phyloP scores from a whole-genome alignment of 2,888 invertebrate genomes.

The Chrysotoxum bicinctum region DNA sequence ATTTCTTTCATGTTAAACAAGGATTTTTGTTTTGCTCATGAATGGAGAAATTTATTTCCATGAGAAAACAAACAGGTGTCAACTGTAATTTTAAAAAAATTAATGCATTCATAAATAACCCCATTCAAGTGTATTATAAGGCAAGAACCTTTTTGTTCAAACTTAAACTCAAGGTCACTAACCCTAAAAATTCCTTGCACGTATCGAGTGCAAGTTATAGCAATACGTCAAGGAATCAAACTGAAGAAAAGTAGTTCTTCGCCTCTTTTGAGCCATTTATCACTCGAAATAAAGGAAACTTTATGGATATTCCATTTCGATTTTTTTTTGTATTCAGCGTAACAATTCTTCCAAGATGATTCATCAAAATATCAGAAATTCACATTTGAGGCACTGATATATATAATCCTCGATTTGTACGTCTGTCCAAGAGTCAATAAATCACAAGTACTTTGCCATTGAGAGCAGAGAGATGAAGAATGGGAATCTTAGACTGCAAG shows the following conservation, averaged over 20 bases:
- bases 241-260: slow-evolving; percentile 33
- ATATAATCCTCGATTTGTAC: slow-evolving; percentile 2
- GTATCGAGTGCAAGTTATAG: slow-evolving; percentile 57
- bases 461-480: neutral
- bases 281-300: slow-evolving; percentile 57
- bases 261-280: slow-evolving; percentile 40
- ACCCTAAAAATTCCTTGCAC: slow-evolving; percentile 62
- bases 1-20: neutral
- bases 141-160: slow-evolving; percentile 19
- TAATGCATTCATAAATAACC: slow-evolving; percentile 11
- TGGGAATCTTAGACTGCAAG: neutral
- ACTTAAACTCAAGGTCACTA: slow-evolving; percentile 55
- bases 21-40: neutral
- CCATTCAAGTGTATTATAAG: slow-evolving; percentile 2
- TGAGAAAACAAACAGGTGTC: slow-evolving; percentile 21
- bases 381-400: slow-evolving; percentile 29
- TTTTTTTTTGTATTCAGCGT: slow-evolving; percentile 18
- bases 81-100: slow-evolving; percentile 8
- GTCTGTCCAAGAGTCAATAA: slow-evolving; percentile 36
- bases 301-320: slow-evolving; percentile 36
- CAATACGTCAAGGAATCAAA: slow-evolving; percentile 55
- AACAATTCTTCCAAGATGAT: slow-evolving; percentile 47
- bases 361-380: slow-evolving; percentile 42
- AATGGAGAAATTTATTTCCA: slow-evolving; percentile 18
- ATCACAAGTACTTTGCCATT: slow-evolving; percentile 30